A percentile compares a stretch with the other conserved stretches of the same genome.
Conservation (phyloP, 2,888 invertebrate species). For the Cheiracanthium punctorium region DNA sequence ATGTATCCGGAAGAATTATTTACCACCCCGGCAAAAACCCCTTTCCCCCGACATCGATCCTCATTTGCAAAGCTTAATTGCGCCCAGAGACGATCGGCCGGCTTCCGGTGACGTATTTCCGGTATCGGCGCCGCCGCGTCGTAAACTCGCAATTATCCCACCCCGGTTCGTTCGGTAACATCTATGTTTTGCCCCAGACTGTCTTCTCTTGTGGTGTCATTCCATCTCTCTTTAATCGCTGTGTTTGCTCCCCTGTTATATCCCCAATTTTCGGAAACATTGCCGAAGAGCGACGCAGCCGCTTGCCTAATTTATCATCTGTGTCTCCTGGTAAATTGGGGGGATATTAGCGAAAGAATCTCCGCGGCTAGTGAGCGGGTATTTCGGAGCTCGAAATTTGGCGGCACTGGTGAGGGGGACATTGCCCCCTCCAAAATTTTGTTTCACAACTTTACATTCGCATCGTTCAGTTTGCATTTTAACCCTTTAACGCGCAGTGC, state of each 20-base stretch:
- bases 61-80: conserved; percentile 53
- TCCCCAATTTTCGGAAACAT: not conserved
- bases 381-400: no score
- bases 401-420: no score
- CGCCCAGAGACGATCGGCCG: conserved; percentile 21
- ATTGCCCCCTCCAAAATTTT: no score
- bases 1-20: not conserved
- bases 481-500: no score
- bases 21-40: not conserved
- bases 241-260: not conserved
- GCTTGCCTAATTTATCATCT: not conserved
- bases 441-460: no score
- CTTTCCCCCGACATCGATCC: not conserved
- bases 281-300: no score
- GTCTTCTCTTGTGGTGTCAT: not conserved
- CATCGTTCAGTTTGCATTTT: no score
- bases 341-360: no score
- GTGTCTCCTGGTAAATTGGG: not conserved
- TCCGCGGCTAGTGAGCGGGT: no score
- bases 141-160: not conserved
- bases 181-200: not conserved
- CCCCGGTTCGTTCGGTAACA: not conserved
- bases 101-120: conserved; percentile 58
- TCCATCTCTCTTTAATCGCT: not conserved
- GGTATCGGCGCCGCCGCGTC: conserved; percentile 12